Evolutionary conservation across 2,888 invertebrate species (phyloP).

Genomic region (Flexamia atlantica): DNA sequence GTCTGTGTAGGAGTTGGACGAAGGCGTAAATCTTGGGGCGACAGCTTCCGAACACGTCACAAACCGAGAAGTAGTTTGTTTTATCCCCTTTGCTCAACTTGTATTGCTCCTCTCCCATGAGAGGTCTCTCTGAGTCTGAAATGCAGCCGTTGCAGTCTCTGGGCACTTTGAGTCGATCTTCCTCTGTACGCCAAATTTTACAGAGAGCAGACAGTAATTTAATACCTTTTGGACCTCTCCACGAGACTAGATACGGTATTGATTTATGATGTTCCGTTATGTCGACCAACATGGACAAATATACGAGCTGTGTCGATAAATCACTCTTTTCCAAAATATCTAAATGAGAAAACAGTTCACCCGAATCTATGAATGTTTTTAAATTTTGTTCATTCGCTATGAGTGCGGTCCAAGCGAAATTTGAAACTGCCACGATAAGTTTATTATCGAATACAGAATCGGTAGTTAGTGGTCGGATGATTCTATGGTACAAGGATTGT

Average conservation of each 20-base stretch:
- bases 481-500: conserved; percentile 19
- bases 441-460: conserved; percentile 44
- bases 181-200: conserved; percentile 49
- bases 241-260: conserved; percentile 50
- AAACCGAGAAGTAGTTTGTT: not conserved
- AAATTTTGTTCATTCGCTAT: not conserved
- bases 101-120: conserved; percentile 50
- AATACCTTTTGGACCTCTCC: conserved; percentile 24
- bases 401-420: conserved; percentile 24
- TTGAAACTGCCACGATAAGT: conserved; percentile 15
- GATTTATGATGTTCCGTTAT: conserved; percentile 7
- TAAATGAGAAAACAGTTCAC: conserved; percentile 5
- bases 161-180: conserved; percentile 13
- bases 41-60: conserved; percentile 44
- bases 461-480: not conserved
- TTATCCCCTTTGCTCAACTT: not conserved
- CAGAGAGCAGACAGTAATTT: conserved; percentile 43
- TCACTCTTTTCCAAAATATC: conserved; percentile 35
- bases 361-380: not conserved
- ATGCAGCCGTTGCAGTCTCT: conserved; percentile 46
- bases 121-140: conserved; percentile 43
- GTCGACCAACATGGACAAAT: conserved; percentile 29
- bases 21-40: conserved; percentile 55
- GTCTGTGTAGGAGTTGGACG: conserved; percentile 42
- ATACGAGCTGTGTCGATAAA: not conserved